Evolutionary conservation across 2,113 vertebrate genomes (phyloP), one percentile per base, ranked within the genome.

Genomic region (Columbina picui): DNA sequence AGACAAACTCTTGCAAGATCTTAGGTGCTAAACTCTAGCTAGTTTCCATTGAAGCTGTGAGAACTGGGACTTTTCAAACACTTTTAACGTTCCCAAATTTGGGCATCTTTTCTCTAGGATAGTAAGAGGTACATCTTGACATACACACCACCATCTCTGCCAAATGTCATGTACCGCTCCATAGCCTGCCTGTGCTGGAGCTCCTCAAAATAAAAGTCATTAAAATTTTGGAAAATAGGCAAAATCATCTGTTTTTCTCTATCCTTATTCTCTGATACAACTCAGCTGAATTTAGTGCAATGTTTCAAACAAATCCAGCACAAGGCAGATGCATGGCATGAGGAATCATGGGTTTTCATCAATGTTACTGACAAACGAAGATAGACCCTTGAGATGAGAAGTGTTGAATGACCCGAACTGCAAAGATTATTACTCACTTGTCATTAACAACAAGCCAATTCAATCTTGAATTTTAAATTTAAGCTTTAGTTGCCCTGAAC

Each of bases 81-180:
- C 53, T 96, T 94, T 70, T 78, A 41, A 71, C 1, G 23, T 95
- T 91, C 85, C 90, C 79, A 84, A 93, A 96, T 94, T 93, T 90
- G 88, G 92, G 83, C 92, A 86, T 85, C 75, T 86, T 86, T 92
- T 90, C 71, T 71, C 55, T 36, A 39, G 77, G 68, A 87, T 50
- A 94, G 53, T 57, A 94, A 60, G 63, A 94, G 55, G 47, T 82
- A 85, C 85, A 80, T 88, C 90, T 69, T 83, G 95, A 95, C 88
- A 94, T 9, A 26, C 4, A 14, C 30, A 71, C 57, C 49, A 60
- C 80, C 90, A 86, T 10, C 82, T 79, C 92, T 95, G 92, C 85
- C 90, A 94, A 87, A 79, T 69, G 67, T 95, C 81, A 73, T 36
- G 57, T 69, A 39, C 82, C 60, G 70, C 71, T 92, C 82, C 49